phyloP scores from a whole-genome alignment of 37 sponge, comb jelly and placozoan species.

The Aplysina aerophoba region DNA sequence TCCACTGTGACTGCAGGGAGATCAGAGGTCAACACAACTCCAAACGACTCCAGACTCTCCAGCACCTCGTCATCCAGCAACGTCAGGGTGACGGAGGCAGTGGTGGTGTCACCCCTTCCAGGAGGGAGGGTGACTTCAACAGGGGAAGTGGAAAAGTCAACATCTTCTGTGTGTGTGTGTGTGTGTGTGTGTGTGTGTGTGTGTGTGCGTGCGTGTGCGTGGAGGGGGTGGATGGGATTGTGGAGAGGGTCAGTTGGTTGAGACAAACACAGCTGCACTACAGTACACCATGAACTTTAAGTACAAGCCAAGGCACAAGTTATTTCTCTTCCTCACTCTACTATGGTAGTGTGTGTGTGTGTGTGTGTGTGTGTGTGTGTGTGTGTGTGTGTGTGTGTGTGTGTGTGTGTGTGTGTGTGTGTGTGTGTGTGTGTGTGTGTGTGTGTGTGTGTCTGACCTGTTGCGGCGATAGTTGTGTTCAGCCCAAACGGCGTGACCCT shows the following conservation, averaged over 20 bases:
- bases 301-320: no score
- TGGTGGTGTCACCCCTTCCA: not conserved
- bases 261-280: no score
- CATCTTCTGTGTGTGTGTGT: not conserved
- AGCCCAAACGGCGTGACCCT: not conserved
- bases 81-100: not conserved
- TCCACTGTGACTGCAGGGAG: not conserved
- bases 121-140: not conserved
- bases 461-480: not conserved
- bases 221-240: no score
- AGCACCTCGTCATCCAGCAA: not conserved
- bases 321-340: no score
- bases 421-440: no score
- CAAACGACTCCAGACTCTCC: conserved; percentile 17
- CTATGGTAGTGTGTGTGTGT: no score
- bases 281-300: no score
- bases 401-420: no score
- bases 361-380: no score
- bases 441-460: not conserved
- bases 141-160: not conserved
- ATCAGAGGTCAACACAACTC: not conserved
- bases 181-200: not conserved
- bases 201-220: no score
- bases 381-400: no score
- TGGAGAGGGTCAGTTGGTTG: no score